Evolutionary conservation across 2,113 vertebrate genomes (phyloP).

Genomic region (Microcebus jonahi): DNA sequence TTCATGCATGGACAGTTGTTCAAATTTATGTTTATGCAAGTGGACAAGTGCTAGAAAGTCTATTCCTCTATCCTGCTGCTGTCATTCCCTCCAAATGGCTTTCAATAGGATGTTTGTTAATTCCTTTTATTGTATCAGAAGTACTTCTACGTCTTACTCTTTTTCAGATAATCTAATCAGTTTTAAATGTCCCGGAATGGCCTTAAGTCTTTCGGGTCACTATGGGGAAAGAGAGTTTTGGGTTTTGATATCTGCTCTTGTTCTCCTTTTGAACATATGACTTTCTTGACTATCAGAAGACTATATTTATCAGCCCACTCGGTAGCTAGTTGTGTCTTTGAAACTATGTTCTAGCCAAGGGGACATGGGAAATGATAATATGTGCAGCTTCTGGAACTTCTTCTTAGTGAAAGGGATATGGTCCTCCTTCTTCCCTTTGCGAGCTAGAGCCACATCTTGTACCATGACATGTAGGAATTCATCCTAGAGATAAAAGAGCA

Average conservation of each 20-base stretch:
- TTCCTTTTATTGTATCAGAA: background rate
- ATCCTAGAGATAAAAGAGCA: background rate
- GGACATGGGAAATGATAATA: background rate
- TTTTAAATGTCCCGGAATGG: background rate
- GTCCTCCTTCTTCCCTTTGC: background rate
- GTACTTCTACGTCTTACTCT: background rate
- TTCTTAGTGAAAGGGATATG: background rate
- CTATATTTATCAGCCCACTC: background rate
- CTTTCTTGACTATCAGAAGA: background rate
- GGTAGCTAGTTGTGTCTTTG: background rate
- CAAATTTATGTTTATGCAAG: background rate
- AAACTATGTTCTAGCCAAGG: background rate
- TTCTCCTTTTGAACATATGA: background rate
- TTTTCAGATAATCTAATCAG: background rate
- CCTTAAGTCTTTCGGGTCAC: background rate
- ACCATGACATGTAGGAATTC: background rate
- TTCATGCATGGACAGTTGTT: background rate
- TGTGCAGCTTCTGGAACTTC: background rate
- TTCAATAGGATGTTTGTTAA: background rate
- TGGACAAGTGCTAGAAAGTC: background rate
- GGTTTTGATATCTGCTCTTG: background rate
- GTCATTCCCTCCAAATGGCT: background rate
- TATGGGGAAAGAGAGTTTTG: background rate
- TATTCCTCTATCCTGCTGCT: too few species aligned
- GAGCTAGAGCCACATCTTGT: background rate